phyloP scores from a whole-genome alignment of 2,113 vertebrate genomes.

The Crypturellus undulatus region DNA sequence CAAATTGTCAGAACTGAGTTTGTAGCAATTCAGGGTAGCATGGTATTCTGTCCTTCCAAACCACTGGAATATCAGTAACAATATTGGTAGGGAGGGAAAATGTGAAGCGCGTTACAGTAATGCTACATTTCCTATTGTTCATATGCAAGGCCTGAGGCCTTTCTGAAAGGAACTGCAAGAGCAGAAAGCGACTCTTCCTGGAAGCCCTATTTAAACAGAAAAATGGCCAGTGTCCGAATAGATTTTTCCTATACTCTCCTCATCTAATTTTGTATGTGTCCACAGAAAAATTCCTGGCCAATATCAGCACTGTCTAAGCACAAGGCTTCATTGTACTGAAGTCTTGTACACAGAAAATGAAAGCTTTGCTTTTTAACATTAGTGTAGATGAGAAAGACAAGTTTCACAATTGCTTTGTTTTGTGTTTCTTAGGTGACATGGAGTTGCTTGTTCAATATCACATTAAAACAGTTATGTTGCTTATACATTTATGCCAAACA shows the following conservation, averaged over 20 bases:
- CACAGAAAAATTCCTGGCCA: not conserved
- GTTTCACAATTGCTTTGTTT: slow-evolving; percentile 7
- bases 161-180: not conserved
- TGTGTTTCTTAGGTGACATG: not conserved
- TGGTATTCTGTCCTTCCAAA: not conserved
- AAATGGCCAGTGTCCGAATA: not conserved
- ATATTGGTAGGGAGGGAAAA: not conserved
- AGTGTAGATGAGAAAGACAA: not conserved
- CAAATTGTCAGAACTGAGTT: not conserved
- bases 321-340: not conserved
- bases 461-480: not conserved
- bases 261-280: not conserved
- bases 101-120: not conserved
- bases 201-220: not conserved
- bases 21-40: not conserved
- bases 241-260: not conserved
- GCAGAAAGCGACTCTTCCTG: not conserved
- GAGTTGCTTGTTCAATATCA: not conserved
- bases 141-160: not conserved
- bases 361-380: slow-evolving; percentile 1
- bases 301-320: not conserved
- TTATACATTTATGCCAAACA: not conserved
- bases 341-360: not conserved
- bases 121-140: not conserved
- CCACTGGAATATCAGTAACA: not conserved